Evolutionary conservation across 2,888 invertebrate species (phyloP).

Genomic region (Amiota communis): DNA sequence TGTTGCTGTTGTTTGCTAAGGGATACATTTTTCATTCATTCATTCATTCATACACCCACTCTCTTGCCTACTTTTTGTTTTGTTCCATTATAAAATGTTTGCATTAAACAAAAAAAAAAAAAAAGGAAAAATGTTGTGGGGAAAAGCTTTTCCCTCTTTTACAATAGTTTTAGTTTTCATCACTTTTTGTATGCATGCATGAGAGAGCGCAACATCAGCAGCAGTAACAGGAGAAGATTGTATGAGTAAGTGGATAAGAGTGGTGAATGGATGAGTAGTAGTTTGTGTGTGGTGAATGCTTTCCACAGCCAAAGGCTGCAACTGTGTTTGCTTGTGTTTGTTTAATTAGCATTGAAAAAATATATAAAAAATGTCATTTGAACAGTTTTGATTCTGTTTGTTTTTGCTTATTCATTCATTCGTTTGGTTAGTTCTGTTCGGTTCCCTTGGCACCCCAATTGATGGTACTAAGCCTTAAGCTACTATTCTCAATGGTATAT

Average conservation of each 20-base stretch:
- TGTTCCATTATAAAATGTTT: not conserved
- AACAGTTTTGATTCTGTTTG: conserved; percentile 32
- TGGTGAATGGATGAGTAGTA: no score
- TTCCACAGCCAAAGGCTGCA: not conserved
- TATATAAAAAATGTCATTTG: conserved; percentile 27
- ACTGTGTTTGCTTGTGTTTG: conserved; percentile 2
- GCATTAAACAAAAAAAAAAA: conserved; percentile 42
- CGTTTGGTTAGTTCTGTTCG: not conserved
- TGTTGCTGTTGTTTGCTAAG: no score
- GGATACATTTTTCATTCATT: not conserved
- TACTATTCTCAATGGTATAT: not conserved
- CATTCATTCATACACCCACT: not conserved
- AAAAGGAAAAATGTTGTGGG: conserved; percentile 30
- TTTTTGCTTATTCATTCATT: conserved; percentile 16
- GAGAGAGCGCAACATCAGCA: no score
- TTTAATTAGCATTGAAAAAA: conserved; percentile 27
- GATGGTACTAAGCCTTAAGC: no score
- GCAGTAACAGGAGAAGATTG: no score
- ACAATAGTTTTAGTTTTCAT: no score
- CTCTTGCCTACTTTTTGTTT: not conserved
- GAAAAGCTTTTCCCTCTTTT: not conserved
- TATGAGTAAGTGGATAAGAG: no score
- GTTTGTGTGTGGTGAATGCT: no score
- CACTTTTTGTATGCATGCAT: no score
- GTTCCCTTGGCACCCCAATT: not conserved